A percentile compares a stretch with the other conserved stretches of the same genome.
phyloP scores from a whole-genome alignment of 2,888 invertebrate species.

The Copidosoma aretas region DNA sequence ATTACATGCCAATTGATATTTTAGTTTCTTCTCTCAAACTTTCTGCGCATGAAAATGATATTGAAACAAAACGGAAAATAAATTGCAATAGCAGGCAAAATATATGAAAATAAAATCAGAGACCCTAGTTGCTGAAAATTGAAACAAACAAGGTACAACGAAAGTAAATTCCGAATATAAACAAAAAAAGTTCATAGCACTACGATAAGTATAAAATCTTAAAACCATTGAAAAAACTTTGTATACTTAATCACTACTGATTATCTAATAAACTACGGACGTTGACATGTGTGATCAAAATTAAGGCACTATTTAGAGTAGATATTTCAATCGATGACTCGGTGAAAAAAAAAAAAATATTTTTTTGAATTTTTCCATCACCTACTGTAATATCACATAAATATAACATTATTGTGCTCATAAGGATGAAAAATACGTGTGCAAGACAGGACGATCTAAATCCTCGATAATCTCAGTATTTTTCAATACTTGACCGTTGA shows the following conservation, averaged over 20 bases:
- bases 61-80: not conserved
- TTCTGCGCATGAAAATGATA: slow-evolving; percentile 16
- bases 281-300: slow-evolving; percentile 25
- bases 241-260: slow-evolving; percentile 27
- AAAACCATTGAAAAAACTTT: slow-evolving; percentile 12
- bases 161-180: not conserved
- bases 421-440: slow-evolving; percentile 24
- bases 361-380: not conserved
- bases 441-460: slow-evolving; percentile 2
- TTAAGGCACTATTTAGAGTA: slow-evolving; percentile 19
- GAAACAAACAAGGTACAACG: not conserved
- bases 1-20: slow-evolving; percentile 31
- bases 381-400: slow-evolving; percentile 9
- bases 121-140: not conserved
- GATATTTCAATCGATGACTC: slow-evolving; percentile 14
- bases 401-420: slow-evolving; percentile 18
- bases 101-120: slow-evolving; percentile 12
- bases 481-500: too few species aligned
- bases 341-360: not conserved
- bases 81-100: slow-evolving; percentile 29
- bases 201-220: slow-evolving; percentile 4
- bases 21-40: slow-evolving; percentile 35
- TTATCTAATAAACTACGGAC: slow-evolving; percentile 32
- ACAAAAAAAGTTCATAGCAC: slow-evolving; percentile 1
- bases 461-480: too few species aligned